Conservation (phyloP, 2,888 invertebrate genomes). For the Branchellion lobata region DNA sequence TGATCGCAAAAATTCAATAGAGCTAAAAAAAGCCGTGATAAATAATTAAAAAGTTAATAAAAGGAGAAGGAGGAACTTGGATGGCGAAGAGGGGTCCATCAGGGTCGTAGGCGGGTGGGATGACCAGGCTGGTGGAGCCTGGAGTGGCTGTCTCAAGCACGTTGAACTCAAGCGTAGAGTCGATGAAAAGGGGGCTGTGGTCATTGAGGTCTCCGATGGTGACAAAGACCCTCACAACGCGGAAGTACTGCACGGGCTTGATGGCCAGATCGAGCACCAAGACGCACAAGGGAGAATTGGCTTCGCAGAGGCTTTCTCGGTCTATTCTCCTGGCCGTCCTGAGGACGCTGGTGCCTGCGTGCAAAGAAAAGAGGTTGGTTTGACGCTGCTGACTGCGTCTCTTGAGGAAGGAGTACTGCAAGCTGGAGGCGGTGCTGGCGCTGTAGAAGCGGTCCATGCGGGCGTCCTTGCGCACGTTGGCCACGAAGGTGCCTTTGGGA, state of each 20-base stretch:
- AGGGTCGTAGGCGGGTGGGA: constrained; percentile 50
- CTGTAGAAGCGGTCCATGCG: constrained; percentile 14
- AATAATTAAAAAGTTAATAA: too few species aligned
- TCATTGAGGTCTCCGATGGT: constrained; percentile 50
- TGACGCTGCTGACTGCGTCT: constrained; percentile 1
- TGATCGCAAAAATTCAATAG: too few species aligned
- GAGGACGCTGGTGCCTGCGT: constrained; percentile 47
- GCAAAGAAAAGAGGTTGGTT: constrained; percentile 37
- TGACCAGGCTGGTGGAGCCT: constrained; percentile 42
- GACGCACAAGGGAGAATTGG: constrained; percentile 32
- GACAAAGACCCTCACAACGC: constrained; percentile 47
- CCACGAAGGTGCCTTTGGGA: constrained; percentile 16
- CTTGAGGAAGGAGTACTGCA: constrained; percentile 16
- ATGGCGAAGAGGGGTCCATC: constrained; percentile 47
- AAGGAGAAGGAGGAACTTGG: too few species aligned
- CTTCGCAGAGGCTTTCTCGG: constrained; percentile 48
- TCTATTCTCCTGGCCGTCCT: constrained; percentile 46
- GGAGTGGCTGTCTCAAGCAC: constrained; percentile 47
- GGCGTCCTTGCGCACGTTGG: constrained; percentile 15
- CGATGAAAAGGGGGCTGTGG: constrained; percentile 48
- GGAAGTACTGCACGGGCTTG: constrained; percentile 46
- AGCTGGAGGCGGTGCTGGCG: background rate
- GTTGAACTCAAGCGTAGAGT: constrained; percentile 35
- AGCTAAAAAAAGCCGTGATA: background rate
- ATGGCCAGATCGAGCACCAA: constrained; percentile 47